These are phyloP conservation scores for Periophthalmus magnuspinnatus DNA, from an alignment of 2,797 vertebrate genomes.

Conservation along the genomic window DNA sequence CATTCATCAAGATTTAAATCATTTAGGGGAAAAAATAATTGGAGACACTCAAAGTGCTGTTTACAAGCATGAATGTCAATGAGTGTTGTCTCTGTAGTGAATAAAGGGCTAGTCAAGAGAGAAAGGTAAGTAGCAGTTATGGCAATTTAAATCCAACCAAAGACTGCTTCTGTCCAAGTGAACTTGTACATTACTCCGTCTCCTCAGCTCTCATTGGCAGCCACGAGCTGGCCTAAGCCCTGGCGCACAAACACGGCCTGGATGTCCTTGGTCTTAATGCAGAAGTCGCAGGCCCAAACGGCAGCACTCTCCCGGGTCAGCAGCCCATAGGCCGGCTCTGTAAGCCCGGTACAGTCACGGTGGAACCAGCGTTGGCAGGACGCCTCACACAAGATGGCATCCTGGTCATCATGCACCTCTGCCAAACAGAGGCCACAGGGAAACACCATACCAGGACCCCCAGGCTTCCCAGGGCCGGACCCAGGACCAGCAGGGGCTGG, in stretches of 20 bases:
- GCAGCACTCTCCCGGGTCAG: slow-evolving; percentile 93
- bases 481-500: slow-evolving; percentile 70
- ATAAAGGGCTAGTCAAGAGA: slow-evolving; percentile 67
- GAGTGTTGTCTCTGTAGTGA: slow-evolving; percentile 58
- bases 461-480: slow-evolving; percentile 77
- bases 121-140: slow-evolving; percentile 49
- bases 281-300: slow-evolving; percentile 97
- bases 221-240: slow-evolving; percentile 93
- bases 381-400: slow-evolving; percentile 95
- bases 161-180: slow-evolving; percentile 43
- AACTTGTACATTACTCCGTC: slow-evolving; percentile 20
- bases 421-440: slow-evolving; percentile 92
- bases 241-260: slow-evolving; percentile 95
- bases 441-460: slow-evolving; percentile 79
- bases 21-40: slow-evolving; percentile 32
- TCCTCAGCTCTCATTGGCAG: slow-evolving; percentile 90
- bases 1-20: slow-evolving; percentile 70
- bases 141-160: slow-evolving; percentile 40
- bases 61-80: slow-evolving; percentile 61
- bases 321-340: slow-evolving; percentile 93
- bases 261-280: slow-evolving; percentile 98
- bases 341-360: slow-evolving; percentile 95
- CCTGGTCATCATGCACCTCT: slow-evolving; percentile 96
- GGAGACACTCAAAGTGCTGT: slow-evolving; percentile 74
- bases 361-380: slow-evolving; percentile 99